Conservation (phyloP, 92 coral and sea anemone species). For the Porites evermanni region DNA sequence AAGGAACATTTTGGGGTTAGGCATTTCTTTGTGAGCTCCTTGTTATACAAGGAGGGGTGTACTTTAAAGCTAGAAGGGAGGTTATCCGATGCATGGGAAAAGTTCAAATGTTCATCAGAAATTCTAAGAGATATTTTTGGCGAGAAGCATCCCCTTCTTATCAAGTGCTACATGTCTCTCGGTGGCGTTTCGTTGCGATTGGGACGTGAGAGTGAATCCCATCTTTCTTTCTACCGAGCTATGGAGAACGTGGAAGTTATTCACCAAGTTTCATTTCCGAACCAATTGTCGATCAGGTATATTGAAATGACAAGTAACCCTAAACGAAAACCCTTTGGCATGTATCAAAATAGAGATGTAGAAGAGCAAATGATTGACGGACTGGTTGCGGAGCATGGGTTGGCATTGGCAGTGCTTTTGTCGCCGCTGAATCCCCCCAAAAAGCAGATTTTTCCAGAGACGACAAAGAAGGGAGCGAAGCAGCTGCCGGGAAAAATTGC, state of each 20-base stretch:
- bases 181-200: background rate
- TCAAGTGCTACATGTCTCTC: background rate
- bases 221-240: constrained; percentile 24
- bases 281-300: constrained; percentile 1
- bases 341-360: background rate
- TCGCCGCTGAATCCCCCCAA: background rate
- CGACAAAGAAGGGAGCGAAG: background rate
- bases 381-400: constrained; percentile 32
- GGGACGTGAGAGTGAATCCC: background rate
- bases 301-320: background rate
- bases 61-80: background rate
- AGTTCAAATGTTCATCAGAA: background rate
- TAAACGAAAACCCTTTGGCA: background rate
- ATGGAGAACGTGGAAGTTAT: constrained; percentile 24
- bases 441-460: background rate
- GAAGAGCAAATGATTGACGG: background rate
- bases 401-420: constrained; percentile 10
- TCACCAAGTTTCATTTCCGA: constrained; percentile 18
- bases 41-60: constrained; percentile 5
- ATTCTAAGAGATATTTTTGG: background rate
- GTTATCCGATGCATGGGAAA: background rate
- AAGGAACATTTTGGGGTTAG: background rate
- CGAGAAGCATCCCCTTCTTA: background rate
- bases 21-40: constrained; percentile 12
- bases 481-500: background rate